Base-by-base conservation (phyloP, 2,888 invertebrate genomes). In the Diloba caeruleocephala region DNA sequence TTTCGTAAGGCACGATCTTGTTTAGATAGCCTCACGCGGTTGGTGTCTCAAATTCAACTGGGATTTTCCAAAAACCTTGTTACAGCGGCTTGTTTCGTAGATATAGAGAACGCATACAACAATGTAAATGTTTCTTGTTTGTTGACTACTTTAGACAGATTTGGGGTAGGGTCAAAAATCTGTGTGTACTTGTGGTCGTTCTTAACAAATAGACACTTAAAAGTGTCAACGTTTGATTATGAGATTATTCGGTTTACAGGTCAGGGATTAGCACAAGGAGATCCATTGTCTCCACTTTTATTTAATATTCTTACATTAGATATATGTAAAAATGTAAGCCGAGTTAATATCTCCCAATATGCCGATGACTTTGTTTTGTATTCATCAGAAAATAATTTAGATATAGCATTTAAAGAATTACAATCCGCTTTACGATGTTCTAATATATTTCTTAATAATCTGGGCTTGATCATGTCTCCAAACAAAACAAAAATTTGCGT, bases 1-100 rank as follows among this genome's bases (percentile, higher is more conserved):
- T 48, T 48, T 14, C 19, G 48, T 12, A 48, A 34, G 13, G 21
- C n/a, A 12, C 19, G 32, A n/a, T 48, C 46, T n/a, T 25, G 32
- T 32, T 12, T 38, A 0, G 38, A 46, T 23, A 37, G 12, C 14
- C 34, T 21, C 14, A 14, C 13, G 14, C 32, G 31, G 13, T 14
- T 42, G 14, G 32, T 32, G 1, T 32, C 42, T 3, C 4, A n/a
- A n/a, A 32, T 43, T 15, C 42, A 43, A 25, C 14, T 32, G 14
- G 23, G 10, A 1, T 43, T 32, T 14, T 32, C 32, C 2, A 32
- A 32, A 43, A 25, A 43, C 6, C 7, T 15, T 15, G 8, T 12
- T 23, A 43, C 43, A 0, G 17, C 4, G 6, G 43, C 43, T 9
- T 25, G 15, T 43, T 43, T 43, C n/a, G 14, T 43, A 3, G 43